These are phyloP conservation scores for Etheostoma nigrum DNA, from an alignment of 2,797 vertebrate species.

Conservation along the genomic window DNA sequence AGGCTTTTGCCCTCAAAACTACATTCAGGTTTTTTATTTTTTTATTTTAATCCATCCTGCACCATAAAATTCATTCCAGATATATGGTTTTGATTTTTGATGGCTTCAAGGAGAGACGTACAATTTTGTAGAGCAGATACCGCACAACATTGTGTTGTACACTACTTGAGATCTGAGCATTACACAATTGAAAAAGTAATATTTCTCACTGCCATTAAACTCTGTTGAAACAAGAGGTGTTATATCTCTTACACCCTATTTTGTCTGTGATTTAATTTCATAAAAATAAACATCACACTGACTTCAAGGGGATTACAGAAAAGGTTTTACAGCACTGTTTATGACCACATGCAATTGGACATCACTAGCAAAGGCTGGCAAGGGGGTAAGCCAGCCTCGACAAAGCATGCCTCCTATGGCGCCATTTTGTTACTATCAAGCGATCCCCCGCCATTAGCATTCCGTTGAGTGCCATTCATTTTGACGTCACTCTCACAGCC, in stretches of 20 bases:
- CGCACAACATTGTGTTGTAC: neutral
- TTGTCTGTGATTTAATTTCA: neutral
- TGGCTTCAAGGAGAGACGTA: neutral
- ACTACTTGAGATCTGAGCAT: slow-evolving; percentile 15
- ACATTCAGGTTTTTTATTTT: neutral
- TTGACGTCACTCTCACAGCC: too few species aligned
- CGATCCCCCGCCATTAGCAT: too few species aligned
- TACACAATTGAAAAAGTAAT: neutral
- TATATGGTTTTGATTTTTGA: neutral
- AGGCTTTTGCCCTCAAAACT: slow-evolving; percentile 8
- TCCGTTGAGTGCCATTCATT: too few species aligned
- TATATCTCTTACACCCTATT: neutral
- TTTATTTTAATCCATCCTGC: neutral
- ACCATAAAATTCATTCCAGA: neutral
- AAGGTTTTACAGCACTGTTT: slow-evolving; percentile 33
- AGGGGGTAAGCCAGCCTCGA: too few species aligned
- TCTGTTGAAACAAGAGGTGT: neutral
- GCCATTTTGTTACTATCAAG: too few species aligned
- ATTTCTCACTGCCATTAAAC: neutral
- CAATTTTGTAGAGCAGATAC: slow-evolving; percentile 11
- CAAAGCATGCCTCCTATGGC: too few species aligned
- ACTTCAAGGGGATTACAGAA: slow-evolving; percentile 21
- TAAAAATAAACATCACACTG: neutral
- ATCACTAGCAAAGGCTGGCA: too few species aligned
- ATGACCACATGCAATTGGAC: slow-evolving; percentile 48